Evolutionary conservation across 2,888 invertebrate species (phyloP).

Genomic region (Liposcelis brunnea): DNA sequence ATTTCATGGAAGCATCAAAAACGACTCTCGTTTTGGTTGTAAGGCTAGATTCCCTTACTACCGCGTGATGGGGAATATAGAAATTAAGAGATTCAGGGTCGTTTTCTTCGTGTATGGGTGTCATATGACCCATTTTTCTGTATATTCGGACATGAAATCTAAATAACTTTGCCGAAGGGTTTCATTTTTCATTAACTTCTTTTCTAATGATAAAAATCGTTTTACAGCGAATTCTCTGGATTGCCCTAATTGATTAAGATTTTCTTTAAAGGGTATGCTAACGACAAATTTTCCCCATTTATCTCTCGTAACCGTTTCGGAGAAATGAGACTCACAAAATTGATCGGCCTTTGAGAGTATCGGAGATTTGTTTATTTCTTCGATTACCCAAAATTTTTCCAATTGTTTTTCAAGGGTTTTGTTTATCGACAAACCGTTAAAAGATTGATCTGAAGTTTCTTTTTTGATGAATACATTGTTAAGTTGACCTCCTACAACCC

Average conservation of each 20-base stretch:
- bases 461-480: too few species aligned
- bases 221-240: not conserved
- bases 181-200: not conserved
- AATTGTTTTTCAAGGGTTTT: too few species aligned
- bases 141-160: too few species aligned
- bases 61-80: conserved; percentile 19
- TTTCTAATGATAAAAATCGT: not conserved
- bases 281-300: not conserved
- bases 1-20: not conserved
- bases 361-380: too few species aligned
- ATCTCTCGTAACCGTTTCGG: not conserved
- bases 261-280: not conserved
- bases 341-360: too few species aligned
- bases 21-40: conserved; percentile 16
- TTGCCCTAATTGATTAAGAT: not conserved
- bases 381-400: too few species aligned
- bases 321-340: not conserved
- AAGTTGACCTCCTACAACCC: too few species aligned
- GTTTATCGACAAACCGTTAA: too few species aligned
- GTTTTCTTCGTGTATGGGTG: too few species aligned
- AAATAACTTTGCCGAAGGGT: too few species aligned
- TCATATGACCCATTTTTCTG: too few species aligned
- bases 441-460: too few species aligned
- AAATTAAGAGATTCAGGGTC: not conserved
- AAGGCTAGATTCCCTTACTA: conserved; percentile 16